A percentile compares a stretch with the other conserved stretches of the same genome.
Evolutionary conservation across 2,888 invertebrate species (phyloP).

Genomic region (Leptopilina syphax): DNA sequence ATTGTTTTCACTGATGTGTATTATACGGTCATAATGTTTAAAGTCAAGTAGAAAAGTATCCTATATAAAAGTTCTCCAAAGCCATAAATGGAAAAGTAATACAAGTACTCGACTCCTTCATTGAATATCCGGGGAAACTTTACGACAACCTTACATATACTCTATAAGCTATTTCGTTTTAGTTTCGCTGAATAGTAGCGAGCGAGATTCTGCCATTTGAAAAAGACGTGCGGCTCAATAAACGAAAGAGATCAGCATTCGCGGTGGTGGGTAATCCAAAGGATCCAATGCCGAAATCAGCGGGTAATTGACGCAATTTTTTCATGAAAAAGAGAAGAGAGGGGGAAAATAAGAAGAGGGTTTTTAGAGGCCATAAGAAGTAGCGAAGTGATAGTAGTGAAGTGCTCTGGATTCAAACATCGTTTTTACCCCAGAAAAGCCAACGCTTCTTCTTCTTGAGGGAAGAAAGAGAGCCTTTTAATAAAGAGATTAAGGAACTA

Average conservation of each 20-base stretch:
- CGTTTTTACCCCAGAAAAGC: conserved; percentile 42
- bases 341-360: conserved; percentile 12
- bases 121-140: conserved; percentile 26
- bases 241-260: conserved; percentile 71
- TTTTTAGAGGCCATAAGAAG: conserved; percentile 35
- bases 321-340: conserved; percentile 43
- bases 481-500: conserved; percentile 72
- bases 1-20: conserved; percentile 6
- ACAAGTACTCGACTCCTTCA: conserved; percentile 29
- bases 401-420: conserved; percentile 46
- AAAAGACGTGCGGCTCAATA: conserved; percentile 66
- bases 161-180: conserved; percentile 13
- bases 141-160: conserved; percentile 21
- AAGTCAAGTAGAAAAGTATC: conserved; percentile 28
- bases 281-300: conserved; percentile 73
- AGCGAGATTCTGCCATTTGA: conserved; percentile 45
- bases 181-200: conserved; percentile 21
- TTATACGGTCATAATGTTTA: conserved; percentile 27
- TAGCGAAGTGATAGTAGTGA: conserved; percentile 41
- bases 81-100: conserved; percentile 36
- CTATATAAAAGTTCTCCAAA: conserved; percentile 18
- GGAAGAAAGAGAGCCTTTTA: conserved; percentile 60
- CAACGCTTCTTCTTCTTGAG: background rate
- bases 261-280: conserved; percentile 71
- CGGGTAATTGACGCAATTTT: conserved; percentile 74